Evolutionary conservation across 2,113 vertebrate species (phyloP), one percentile per base, ranked within the genome.

Genomic region (Trogon melanurus): DNA sequence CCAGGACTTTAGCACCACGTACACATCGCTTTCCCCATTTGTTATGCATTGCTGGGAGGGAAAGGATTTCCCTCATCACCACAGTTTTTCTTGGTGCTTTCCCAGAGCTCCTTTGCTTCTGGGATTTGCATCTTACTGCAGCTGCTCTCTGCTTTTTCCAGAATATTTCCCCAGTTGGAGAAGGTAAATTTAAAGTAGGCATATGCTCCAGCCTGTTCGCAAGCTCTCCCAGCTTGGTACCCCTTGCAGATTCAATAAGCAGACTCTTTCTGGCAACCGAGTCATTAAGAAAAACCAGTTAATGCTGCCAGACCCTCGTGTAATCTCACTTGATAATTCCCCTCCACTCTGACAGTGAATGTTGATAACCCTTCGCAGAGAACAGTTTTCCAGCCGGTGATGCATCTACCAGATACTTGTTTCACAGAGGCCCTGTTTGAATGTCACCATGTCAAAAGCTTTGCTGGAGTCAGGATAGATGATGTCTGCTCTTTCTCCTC

Each of bases 401-500:
- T 79, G 53, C 65, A 79, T 71, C 86, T 76, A 72, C 83, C 65
- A 81, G 76, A 90, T 74, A 56, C 65, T 84, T 64, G 61, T 75
- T 95, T 80, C 86, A 48, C 10, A 0, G 67, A 34, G 73, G 80
- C 80, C 1, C 0, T 89, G 86, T 89, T 81, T 95, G 94, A 93
- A 95, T 91, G 94, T 95, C 92, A 93, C 12, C 4, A 50, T 95
- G 95, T 82, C 93, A 95, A 56, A 89, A 95, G 86, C 86, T 92
- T 95, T 96, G 86, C 94, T 89, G 86, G 88, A 92, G 73, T 91
- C 93, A 95, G 86, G 84, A 91, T 87, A 89, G 89, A 96, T 96
- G 96, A 95, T 95, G 93, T 89, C 95, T 96, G 80, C 88, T 92
- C 89, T 92, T 95, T 96, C 86, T 94, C 91, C 80, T 89, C 73